Percentiles rank a stretch among this genome's conserved stretches.
Conservation (phyloP, 2,797 vertebrate species). For the Uromys caudimaculatus region DNA sequence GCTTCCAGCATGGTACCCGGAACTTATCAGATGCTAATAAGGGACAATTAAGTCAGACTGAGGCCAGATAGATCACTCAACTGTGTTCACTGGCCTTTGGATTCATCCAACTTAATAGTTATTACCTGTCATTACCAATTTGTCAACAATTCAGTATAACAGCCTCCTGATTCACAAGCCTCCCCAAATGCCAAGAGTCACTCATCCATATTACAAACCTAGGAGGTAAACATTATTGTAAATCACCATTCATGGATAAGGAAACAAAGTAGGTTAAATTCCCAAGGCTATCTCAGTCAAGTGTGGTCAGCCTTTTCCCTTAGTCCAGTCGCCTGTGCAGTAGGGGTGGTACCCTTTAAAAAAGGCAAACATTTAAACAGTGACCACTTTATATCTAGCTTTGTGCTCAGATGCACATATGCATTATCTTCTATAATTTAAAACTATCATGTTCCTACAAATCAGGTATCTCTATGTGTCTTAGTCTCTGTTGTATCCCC, state of each 20-base stretch:
- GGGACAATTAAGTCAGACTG: neutral
- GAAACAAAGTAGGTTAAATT: neutral
- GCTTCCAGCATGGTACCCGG: neutral
- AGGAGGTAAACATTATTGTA: neutral
- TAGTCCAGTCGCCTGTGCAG: accelerated
- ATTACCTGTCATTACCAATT: neutral
- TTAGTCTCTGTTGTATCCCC: neutral
- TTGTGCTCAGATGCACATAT: neutral
- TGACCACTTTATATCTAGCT: accelerated
- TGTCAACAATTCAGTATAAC: neutral
- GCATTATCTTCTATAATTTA: neutral
- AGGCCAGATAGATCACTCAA: neutral
- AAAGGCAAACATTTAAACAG: neutral
- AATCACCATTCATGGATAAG: neutral
- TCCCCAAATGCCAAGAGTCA: neutral
- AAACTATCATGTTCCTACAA: neutral
- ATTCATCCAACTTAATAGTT: neutral
- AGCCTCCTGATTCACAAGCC: neutral
- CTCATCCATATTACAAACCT: neutral
- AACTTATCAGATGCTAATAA: neutral
- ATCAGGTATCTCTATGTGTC: neutral
- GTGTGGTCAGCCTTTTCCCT: neutral
- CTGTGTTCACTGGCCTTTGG: neutral
- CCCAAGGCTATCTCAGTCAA: neutral
- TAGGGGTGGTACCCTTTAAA: neutral